Base-by-base conservation (phyloP, 53 echinoderm and acorn worm species). In the Luidia sarsii region DNA sequence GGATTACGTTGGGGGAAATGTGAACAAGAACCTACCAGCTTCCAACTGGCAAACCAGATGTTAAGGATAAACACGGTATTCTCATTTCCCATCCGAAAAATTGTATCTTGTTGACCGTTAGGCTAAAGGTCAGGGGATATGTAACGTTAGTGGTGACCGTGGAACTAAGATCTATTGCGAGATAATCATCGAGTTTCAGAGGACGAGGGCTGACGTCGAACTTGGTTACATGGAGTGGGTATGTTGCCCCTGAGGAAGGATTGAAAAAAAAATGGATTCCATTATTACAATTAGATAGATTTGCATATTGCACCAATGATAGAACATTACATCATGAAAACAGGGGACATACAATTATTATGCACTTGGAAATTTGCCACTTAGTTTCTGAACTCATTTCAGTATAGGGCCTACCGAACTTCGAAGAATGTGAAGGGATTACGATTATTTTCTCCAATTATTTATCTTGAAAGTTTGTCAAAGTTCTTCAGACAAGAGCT, bases 1-100 rank as follows among this genome's bases (percentile, higher is more conserved):
- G n/a, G n/a, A n/a, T n/a, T n/a, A n/a, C n/a, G n/a, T n/a, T n/a
- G n/a, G n/a, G n/a, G n/a, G n/a, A n/a, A n/a, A n/a, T n/a, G n/a
- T n/a, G n/a, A n/a, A n/a, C n/a, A n/a, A n/a, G n/a, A n/a, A n/a
- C n/a, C n/a, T 56, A 72, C 73, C 73, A 72, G 55, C 73, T 72
- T 72, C 73, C 73, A 24, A 72, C 9, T 1, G 55, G 73, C 6
- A 72, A 39, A 3, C 73, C 73, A 55, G 29, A 3, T 23, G 15
- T n/a, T 41, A 65, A 7, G 14, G 55, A 36, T 2, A 72, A 15
- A 15, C 73, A 72, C 18, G 73, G 56, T 22, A 72, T 72, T 1
- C 37, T 15, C 35, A 72, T 72, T 39, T 72, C 38, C 73, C 73
- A 72, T n/a, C 38, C 56, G 55, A 54, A 72, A 18, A 24, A 56